Conservation (phyloP, 2,113 vertebrate species). For the Nibea albiflora region DNA sequence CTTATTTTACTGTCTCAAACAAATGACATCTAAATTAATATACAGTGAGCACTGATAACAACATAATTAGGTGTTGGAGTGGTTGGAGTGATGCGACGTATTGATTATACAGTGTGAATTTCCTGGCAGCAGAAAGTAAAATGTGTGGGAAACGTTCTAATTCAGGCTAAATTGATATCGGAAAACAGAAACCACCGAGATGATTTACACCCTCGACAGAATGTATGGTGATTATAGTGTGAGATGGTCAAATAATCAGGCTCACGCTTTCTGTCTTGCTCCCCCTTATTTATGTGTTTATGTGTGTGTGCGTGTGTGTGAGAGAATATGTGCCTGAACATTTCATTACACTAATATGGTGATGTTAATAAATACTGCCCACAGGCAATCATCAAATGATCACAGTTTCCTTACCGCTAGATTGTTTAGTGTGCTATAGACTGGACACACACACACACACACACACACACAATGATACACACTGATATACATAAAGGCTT, state of each 20-base stretch:
- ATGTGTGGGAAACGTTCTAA: conserved; percentile 36
- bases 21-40: conserved; percentile 24
- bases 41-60: conserved; percentile 18
- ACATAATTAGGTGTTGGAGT: conserved; percentile 29
- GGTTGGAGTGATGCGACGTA: neutral
- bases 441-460: conserved; percentile 3
- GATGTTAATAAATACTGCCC: conserved; percentile 62
- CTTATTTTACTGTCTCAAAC: conserved; percentile 10
- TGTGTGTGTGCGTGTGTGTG: conserved; percentile 3
- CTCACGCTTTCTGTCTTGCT: neutral
- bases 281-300: neutral
- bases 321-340: conserved; percentile 13
- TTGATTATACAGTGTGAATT: conserved; percentile 26
- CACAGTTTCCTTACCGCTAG: conserved; percentile 43
- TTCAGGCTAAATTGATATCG: conserved; percentile 27
- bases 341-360: conserved; percentile 57
- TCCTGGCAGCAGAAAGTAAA: conserved; percentile 18
- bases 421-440: conserved; percentile 24
- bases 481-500: conserved; percentile 21
- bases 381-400: conserved; percentile 59
- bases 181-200: conserved; percentile 17
- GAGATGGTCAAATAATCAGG: conserved; percentile 53
- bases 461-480: neutral
- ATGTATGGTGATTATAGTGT: conserved; percentile 48
- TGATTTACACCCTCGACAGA: conserved; percentile 42